phyloP scores from a whole-genome alignment of 2,113 vertebrate species.

The Penelope pileata region DNA sequence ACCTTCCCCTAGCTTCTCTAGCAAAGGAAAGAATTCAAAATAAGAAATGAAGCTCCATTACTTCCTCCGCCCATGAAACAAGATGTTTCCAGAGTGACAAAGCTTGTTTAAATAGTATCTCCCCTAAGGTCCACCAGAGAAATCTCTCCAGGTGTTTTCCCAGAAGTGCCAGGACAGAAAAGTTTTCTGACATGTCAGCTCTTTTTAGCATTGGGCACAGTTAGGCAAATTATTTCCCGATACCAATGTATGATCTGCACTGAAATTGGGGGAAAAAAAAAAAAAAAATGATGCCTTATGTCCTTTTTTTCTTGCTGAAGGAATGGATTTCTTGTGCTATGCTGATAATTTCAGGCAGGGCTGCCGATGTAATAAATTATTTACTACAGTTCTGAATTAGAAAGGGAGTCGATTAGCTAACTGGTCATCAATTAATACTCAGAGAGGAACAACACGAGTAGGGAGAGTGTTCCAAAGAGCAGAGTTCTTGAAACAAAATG shows the following conservation, averaged over 20 bases:
- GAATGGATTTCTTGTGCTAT: not conserved
- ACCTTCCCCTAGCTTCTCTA: not conserved
- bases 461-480: not conserved
- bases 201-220: not conserved
- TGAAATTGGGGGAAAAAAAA: not conserved
- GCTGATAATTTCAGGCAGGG: not conserved
- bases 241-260: accelerated
- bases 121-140: not conserved
- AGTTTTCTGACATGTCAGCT: not conserved
- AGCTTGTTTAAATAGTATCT: not conserved
- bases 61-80: not conserved
- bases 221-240: not conserved
- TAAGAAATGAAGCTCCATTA: not conserved
- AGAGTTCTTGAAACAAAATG: not conserved
- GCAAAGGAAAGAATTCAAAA: not conserved
- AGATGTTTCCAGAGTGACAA: not conserved
- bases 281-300: not conserved
- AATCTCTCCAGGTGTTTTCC: not conserved
- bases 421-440: not conserved
- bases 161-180: not conserved
- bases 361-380: not conserved
- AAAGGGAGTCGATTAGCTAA: slow-evolving; percentile 10
- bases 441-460: not conserved
- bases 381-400: not conserved
- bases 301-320: not conserved